Percentiles rank a stretch among this genome's conserved stretches.
Evolutionary conservation across 2,888 invertebrate genomes (phyloP).

Genomic region (Parnassius smintheus): DNA sequence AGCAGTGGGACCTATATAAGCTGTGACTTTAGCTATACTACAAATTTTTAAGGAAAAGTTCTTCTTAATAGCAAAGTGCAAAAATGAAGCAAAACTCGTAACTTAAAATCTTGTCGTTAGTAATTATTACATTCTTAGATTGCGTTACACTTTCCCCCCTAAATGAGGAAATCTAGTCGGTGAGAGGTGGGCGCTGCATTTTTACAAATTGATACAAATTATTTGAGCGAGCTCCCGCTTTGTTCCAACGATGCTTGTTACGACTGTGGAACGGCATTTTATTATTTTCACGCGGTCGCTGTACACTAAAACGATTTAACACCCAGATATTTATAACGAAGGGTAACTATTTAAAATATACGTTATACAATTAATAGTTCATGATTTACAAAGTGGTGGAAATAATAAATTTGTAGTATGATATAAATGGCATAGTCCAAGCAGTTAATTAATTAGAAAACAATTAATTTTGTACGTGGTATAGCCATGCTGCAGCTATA

Average conservation of each 20-base stretch:
- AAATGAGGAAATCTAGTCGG: slow-evolving; percentile 40
- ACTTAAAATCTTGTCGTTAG: slow-evolving; percentile 49
- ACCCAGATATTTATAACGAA: slow-evolving; percentile 15
- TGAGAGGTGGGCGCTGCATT: slow-evolving; percentile 69
- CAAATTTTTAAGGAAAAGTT: slow-evolving; percentile 8
- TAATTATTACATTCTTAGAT: slow-evolving; percentile 68
- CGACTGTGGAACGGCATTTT: slow-evolving; percentile 77
- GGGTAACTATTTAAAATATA: too few relatives aligned
- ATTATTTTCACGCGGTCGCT: slow-evolving; percentile 62
- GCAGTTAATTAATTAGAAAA: too few relatives aligned
- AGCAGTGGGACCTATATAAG: too few relatives aligned
- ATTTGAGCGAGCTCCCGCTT: slow-evolving; percentile 79
- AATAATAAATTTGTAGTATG: too few relatives aligned
- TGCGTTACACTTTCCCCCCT: slow-evolving; percentile 41
- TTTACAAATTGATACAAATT: slow-evolving; percentile 82
- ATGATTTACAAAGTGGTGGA: too few relatives aligned
- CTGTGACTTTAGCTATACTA: background rate
- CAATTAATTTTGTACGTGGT: too few relatives aligned
- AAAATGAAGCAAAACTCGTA: slow-evolving; percentile 26
- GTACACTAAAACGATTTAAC: slow-evolving; percentile 40
- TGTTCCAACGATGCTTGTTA: slow-evolving; percentile 81
- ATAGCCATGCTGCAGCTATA: too few relatives aligned
- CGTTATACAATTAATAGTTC: too few relatives aligned
- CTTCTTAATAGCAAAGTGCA: slow-evolving; percentile 11
- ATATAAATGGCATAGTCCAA: too few relatives aligned